Base-by-base conservation (phyloP, 2,797 vertebrate species). In the Rhynchotus rufescens region DNA sequence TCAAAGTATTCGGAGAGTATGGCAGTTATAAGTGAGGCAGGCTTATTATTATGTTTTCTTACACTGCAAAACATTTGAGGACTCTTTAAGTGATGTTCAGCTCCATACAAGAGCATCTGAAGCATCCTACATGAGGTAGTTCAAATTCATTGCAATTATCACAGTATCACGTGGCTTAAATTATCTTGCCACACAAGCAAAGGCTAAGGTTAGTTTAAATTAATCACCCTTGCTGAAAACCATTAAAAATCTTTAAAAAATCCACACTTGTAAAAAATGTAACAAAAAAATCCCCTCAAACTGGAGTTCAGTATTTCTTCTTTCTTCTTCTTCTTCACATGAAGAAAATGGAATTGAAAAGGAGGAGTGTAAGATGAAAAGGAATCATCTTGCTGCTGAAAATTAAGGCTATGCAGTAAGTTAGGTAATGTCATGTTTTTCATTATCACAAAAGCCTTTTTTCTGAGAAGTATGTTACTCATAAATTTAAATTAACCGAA, bases 11-110 rank as follows among this genome's bases (percentile, higher is more conserved):
- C 42, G 19, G 38, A 73, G 4, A 90, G n/a, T 49, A 80, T 17
- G 73, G 65, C 14, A 65, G 13, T 62, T 88, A 84, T 13, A 66
- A 94, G 22, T 77, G 81, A 93, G 79, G 32, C 32, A 71, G 93
- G 71, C 47, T 82, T 96, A 92, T 95, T 91, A 90, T 36, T 66
- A 95, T 94, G 82, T 93, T 96, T 96, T 94, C 94, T 95, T 86
- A 95, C 65, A 95, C 15, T 20, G n/a, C 32, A 83, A 92, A 94
- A 76, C 64, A 82, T 84, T 62, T 79, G 84, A 88, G 81, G 77
- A 79, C 91, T 93, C 82, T 95, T 96, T 82, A 95, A 92, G 49
- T 30, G 45, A 60, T 66, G 66, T 95, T 95, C 79, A 85, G 64
- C 66, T 92, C 32, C 40, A 91, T 25, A 64, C 30, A 86, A 96